Base-by-base conservation (phyloP, 2,888 invertebrate genomes). In the Apamea epomidion region DNA sequence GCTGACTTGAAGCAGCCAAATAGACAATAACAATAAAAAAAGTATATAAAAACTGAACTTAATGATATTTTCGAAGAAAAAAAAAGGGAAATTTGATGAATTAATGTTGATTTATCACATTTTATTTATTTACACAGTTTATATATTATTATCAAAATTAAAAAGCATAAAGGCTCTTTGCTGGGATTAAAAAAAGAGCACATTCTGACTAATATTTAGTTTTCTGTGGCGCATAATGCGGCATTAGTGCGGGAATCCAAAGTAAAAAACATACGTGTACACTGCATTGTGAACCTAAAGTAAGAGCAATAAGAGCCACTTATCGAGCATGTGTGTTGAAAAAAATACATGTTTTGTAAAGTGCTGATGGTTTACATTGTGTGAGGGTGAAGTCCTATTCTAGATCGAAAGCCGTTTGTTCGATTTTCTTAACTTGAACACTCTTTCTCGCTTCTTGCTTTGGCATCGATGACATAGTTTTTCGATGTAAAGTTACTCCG, bases 81-180 rank as follows among this genome's bases (percentile, higher is more conserved):
- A 69, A 12, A 14, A 51, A 29, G 21, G 14, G 14, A 16, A 71
- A 54, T 32, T 71, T 54, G 10, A 71, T 71, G 25, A 37, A 71
- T 37, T 25, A 16, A 16, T 32, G 54, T 32, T 51, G 25, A 54
- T 70, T 51, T 51, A 71, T 37, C 6, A 37, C 54, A 71, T 54
- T 54, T 37, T 10, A 71, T 25, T 54, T 54, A 54, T 54, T 51
- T 71, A 71, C 70, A 71, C 16, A 37, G 16, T 71, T 71, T 37
- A 32, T 32, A 71, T 71, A 25, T 25, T 51, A 71, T 32, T 54
- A 71, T 71, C 25, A 71, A 71, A 71, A 37, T 71, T 54, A 71
- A 32, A 71, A 71, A 16, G 5, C 2, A 29, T 51, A 10, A 45
- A 69, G 14, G 51, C 70, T 51, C 21, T 14, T 16, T 18, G 25